These are phyloP conservation scores for Selenia dentaria DNA, from an alignment of 2,888 invertebrate genomes.

Conservation along the genomic window DNA sequence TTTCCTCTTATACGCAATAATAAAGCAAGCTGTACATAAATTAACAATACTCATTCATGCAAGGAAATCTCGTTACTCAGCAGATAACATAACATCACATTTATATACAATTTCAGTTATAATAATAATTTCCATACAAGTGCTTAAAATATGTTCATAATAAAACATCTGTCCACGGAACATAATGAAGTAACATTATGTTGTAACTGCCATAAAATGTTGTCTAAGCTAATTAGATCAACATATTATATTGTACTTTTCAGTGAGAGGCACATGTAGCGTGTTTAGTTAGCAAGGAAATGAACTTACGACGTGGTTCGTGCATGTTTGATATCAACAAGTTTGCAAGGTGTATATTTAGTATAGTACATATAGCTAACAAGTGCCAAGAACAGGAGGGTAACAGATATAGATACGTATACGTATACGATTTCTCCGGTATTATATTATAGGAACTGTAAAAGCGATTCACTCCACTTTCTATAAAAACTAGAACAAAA, in stretches of 20 bases:
- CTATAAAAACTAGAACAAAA: not conserved
- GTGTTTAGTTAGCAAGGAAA: not conserved
- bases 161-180: constrained; percentile 6
- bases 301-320: constrained; percentile 2
- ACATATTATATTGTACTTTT: not conserved
- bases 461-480: constrained; percentile 21
- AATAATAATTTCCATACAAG: constrained; percentile 23
- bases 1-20: constrained; percentile 12
- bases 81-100: constrained; percentile 40
- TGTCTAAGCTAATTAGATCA: constrained; percentile 7
- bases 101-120: constrained; percentile 37
- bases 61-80: constrained; percentile 83
- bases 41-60: constrained; percentile 67
- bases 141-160: constrained; percentile 23
- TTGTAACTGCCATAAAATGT: not conserved
- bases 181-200: constrained; percentile 11
- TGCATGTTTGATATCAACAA: constrained; percentile 7
- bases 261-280: not conserved
- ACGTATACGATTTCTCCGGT: too few relatives aligned
- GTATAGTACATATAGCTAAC: constrained; percentile 1
- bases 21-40: constrained; percentile 36
- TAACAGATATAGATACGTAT: not conserved
- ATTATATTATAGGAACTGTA: not conserved
- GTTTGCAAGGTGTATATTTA: constrained; percentile 1
- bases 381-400: constrained; percentile 9